These are phyloP conservation scores for Scyliorhinus canicula DNA, from an alignment of 2,797 vertebrate species.

Conservation along the genomic window DNA sequence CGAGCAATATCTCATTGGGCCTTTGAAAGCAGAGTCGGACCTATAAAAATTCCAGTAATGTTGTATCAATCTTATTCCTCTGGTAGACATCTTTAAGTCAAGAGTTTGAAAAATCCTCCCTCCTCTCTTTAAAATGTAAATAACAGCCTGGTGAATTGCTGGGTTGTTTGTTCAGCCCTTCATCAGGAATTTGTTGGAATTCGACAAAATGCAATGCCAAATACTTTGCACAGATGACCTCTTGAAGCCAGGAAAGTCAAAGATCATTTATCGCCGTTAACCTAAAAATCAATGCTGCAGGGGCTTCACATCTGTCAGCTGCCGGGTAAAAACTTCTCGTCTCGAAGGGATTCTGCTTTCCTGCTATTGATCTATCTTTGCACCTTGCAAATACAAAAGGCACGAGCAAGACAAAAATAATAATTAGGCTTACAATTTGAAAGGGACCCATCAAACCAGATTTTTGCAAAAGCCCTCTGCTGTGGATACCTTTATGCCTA, in stretches of 20 bases:
- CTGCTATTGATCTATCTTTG: neutral
- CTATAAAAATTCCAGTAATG: constrained; percentile 1
- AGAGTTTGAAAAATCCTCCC: constrained; percentile 40
- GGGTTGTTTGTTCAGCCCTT: constrained; percentile 35
- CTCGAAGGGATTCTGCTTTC: constrained; percentile 9
- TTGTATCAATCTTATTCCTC: constrained; percentile 17
- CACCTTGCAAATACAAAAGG: constrained; percentile 10
- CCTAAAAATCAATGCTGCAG: constrained; percentile 40
- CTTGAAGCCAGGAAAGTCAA: constrained; percentile 43
- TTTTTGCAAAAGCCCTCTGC: neutral
- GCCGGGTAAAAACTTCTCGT: constrained; percentile 39
- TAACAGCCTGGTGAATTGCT: constrained; percentile 41
- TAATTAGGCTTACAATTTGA: neutral
- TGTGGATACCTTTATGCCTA: neutral
- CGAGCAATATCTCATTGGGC: constrained; percentile 39
- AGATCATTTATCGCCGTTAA: constrained; percentile 45
- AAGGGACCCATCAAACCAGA: neutral
- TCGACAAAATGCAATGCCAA: neutral
- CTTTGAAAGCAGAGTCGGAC: constrained; percentile 4
- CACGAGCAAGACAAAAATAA: neutral
- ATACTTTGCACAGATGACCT: constrained; percentile 42
- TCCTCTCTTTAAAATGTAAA: constrained; percentile 47
- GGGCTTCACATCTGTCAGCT: constrained; percentile 41
- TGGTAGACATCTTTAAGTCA: neutral
- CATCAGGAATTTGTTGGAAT: constrained; percentile 10